Conservation (phyloP, 2,113 vertebrate species). For the Phodopus roborovskii region DNA sequence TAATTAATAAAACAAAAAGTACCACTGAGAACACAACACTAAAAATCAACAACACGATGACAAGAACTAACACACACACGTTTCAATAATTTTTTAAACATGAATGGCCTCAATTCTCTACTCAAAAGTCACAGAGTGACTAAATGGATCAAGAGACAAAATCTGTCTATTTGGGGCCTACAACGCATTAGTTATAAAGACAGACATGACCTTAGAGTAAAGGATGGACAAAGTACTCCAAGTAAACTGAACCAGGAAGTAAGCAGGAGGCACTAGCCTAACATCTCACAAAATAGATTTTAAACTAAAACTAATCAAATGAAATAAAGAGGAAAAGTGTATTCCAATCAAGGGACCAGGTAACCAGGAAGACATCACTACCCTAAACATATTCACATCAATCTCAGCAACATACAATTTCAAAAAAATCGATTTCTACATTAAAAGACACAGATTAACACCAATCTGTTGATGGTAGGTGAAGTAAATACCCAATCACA, state of each 20-base stretch:
- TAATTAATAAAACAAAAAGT: neutral
- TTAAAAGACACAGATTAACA: neutral
- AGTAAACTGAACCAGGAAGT: neutral
- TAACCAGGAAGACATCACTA: neutral
- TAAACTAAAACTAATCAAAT: neutral
- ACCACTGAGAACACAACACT: neutral
- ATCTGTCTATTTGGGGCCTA: neutral
- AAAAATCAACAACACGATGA: neutral
- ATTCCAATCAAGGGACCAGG: neutral
- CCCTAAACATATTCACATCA: neutral
- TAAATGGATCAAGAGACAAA: neutral
- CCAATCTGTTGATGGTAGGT: neutral
- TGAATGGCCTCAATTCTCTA: neutral
- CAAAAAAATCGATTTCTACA: neutral
- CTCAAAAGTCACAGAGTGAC: neutral
- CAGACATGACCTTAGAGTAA: neutral
- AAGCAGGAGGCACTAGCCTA: accelerated
- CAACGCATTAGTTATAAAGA: neutral
- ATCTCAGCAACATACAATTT: neutral
- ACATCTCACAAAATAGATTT: neutral
- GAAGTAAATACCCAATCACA: neutral
- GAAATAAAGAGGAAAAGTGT: neutral
- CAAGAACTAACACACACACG: neutral
- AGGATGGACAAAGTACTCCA: neutral
- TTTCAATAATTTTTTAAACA: neutral